Base-by-base conservation (phyloP, 23 tunicate genomes). In the Halocynthia aurantium region DNA sequence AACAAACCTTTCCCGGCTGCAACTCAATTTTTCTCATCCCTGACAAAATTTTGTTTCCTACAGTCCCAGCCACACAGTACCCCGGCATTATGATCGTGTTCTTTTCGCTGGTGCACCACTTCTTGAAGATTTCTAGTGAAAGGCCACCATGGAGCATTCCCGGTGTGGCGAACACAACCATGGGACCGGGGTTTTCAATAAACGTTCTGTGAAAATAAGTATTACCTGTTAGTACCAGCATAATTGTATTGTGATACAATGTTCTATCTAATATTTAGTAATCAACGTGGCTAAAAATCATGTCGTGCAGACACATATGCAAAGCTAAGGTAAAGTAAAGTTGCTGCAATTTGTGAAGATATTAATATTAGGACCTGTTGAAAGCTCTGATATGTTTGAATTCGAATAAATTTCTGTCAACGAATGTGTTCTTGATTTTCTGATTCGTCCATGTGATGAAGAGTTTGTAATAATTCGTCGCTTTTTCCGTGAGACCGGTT, bases 41-140 rank as follows among this genome's bases (percentile, higher is more conserved):
- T 8, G 92, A 85, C 67, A 89, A 67, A 62, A 96, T 85, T 68
- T 85, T 86, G 73, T 96, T 87, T 20, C 96, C 99, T n/a, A 96
- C 96, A 6, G 99, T 96, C n/a, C 99, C 99, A 53, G 96, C 96
- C 49, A 96, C 96, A 69, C 96, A 89, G 58, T 89, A 96, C 18
- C 99, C 99, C 19, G 99, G 96, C 99, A 96, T 89, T 8, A 96
- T 96, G 44, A 96, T 89, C 77, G 89, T 81, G 80, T 96, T 96
- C 60, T 85, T 85, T 58, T 85, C 93, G 58, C 93, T 86, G 22
- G 92, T 83, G 86, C 99, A 96, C 99, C 99, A 96, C 61, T 76
- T 78, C 65, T 96, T 85, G 65, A 96, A 96, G 8, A 96, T 85
- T 81, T 96, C 99, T 52, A 89, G 78, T 6, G 96, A 89, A 19